Conservation (phyloP, 1,140 invertebrate genomes). For the Conopomorpha cramerella region DNA sequence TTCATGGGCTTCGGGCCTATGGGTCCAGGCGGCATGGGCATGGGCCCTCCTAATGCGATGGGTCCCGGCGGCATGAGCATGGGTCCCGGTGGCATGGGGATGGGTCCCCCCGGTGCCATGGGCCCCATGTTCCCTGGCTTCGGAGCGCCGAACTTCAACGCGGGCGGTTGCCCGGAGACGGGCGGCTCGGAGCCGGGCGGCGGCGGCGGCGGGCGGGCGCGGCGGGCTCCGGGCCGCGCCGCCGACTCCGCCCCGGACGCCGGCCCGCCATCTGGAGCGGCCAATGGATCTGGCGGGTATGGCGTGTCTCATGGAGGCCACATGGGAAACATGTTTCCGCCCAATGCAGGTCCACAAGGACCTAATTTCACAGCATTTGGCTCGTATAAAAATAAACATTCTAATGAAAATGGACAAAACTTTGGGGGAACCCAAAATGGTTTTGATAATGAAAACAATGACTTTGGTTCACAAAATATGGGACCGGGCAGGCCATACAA, state of each 20-base stretch:
- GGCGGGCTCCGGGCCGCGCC: constrained; percentile 25
- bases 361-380: constrained; percentile 49
- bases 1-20: too few species aligned
- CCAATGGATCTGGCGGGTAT: constrained; percentile 37
- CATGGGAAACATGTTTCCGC: constrained; percentile 42
- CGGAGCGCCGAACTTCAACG: too few species aligned
- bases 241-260: constrained; percentile 22
- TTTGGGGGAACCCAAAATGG: constrained; percentile 16
- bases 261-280: constrained; percentile 2
- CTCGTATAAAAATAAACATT: constrained; percentile 24
- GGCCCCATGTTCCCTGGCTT: too few species aligned
- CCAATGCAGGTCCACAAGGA: constrained; percentile 22
- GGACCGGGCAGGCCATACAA: constrained; percentile 31
- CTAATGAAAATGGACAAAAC: constrained; percentile 12
- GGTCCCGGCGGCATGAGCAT: too few species aligned
- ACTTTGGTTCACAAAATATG: constrained; percentile 32
- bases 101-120: too few species aligned
- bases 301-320: constrained; percentile 43
- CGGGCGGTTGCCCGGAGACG: constrained; percentile 13
- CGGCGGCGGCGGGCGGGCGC: constrained; percentile 15
- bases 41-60: too few species aligned
- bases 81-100: too few species aligned
- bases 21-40: too few species aligned
- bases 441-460: constrained; percentile 18
- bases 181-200: constrained; percentile 11